phyloP scores from a whole-genome alignment of 2,888 invertebrate species.

The Caenorhabditis sp. region DNA sequence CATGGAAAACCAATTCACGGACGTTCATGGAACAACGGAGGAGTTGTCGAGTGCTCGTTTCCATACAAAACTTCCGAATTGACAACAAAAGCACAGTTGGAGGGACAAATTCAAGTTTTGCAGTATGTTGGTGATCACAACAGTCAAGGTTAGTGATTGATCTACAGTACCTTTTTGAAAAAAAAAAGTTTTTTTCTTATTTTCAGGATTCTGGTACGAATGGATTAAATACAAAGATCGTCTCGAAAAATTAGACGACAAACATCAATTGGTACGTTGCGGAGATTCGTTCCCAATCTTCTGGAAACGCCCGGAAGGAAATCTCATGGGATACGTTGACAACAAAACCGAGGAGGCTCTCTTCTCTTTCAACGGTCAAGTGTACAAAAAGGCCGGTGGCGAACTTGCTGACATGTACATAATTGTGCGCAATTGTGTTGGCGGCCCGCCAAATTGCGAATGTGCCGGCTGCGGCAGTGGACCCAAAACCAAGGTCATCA shows the following conservation, averaged over 20 bases:
- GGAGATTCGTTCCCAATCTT: conserved; percentile 63
- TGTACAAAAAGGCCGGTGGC: conserved; percentile 30
- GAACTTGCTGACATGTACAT: conserved; percentile 57
- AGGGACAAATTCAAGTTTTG: conserved; percentile 62
- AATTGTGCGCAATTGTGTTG: conserved; percentile 54
- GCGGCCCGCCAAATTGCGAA: conserved; percentile 32
- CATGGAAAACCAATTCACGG: conserved; percentile 57
- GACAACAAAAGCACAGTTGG: conserved; percentile 51
- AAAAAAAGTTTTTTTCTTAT: neutral
- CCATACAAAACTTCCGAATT: conserved; percentile 57
- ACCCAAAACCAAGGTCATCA: conserved; percentile 40
- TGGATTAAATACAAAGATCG: conserved; percentile 64
- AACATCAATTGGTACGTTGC: conserved; percentile 54
- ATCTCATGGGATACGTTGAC: conserved; percentile 51
- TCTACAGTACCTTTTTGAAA: neutral
- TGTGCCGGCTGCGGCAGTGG: conserved; percentile 5
- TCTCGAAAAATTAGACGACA: conserved; percentile 43
- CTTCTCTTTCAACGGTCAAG: conserved; percentile 54
- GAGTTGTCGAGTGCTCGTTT: conserved; percentile 61
- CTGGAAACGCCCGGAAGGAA: conserved; percentile 44
- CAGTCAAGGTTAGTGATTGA: conserved; percentile 36
- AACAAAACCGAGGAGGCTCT: conserved; percentile 59
- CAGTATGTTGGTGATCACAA: conserved; percentile 64
- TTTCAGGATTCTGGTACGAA: conserved; percentile 55
- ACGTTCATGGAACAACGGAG: conserved; percentile 57